Evolutionary conservation across 2,113 vertebrate species (phyloP).

Genomic region (Engystomops pustulosus): DNA sequence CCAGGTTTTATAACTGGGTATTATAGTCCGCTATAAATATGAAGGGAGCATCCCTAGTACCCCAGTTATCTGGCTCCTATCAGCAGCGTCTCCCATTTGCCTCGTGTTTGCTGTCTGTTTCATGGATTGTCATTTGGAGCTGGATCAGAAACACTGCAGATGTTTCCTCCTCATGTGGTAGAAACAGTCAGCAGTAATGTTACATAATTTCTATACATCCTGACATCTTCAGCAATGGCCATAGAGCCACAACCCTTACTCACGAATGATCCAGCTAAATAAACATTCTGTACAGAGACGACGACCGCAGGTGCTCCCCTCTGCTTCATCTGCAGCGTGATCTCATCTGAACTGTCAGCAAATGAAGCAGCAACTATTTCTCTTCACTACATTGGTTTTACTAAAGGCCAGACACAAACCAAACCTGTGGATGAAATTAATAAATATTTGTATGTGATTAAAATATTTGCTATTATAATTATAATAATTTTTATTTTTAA

Average conservation of each 20-base stretch:
- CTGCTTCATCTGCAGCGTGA: neutral
- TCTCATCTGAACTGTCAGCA: neutral
- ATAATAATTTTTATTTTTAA: no score
- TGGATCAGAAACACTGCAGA: slow-evolving; percentile 27
- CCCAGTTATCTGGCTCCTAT: neutral
- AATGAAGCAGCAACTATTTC: neutral
- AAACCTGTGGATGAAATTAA: neutral
- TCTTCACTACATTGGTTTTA: neutral
- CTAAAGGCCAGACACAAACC: neutral
- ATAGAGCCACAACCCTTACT: neutral
- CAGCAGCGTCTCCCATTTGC: neutral
- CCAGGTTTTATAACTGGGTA: no score
- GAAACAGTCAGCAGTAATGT: slow-evolving; percentile 43
- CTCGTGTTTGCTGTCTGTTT: slow-evolving; percentile 8
- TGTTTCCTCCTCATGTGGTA: slow-evolving; percentile 32
- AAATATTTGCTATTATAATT: neutral
- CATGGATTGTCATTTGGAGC: slow-evolving; percentile 23
- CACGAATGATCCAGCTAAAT: slow-evolving; percentile 15
- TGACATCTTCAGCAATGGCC: slow-evolving; percentile 18
- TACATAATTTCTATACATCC: slow-evolving; percentile 43
- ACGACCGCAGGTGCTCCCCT: neutral
- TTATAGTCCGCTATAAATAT: no score
- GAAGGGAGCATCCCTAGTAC: neutral
- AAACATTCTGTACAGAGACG: neutral
- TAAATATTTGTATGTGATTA: no score